Base-by-base conservation (phyloP, 2,113 vertebrate species). In the Setophaga petechia region DNA sequence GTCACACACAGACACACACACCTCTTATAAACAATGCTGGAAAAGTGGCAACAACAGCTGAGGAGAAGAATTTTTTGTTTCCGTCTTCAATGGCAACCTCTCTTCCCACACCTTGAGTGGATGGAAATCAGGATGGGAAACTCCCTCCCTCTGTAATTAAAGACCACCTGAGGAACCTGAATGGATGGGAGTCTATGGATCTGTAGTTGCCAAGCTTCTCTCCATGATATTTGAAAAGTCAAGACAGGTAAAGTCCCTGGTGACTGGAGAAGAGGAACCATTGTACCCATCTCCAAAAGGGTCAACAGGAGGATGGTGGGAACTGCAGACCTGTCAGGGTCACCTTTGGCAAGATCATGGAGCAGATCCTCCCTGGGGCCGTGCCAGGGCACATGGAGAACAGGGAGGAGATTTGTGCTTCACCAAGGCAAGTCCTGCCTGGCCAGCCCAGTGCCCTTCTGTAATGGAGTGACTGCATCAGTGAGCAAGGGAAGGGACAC, bases 151-250 rank as follows among this genome's bases (percentile, higher is more conserved):
- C 52, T 58, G 12, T 49, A 58, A 66, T 6, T 41, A 57, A 66
- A 75, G 20, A 30, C 4, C 52, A 21, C 4, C 43, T 25, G 43
- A 66, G 51, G 35, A 2, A 30, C 35, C 20, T 30, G 30, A 58
- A 12, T 11, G 30, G 22, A 3, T 4, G 2, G 11, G 6, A 41
- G 10, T 41, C 24, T 11, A 5, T 23, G 41, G 28, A 65, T 16
- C 18, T n/a, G 24, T 1, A 15, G 3, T 10, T 24, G 5, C 30
- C 24, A n/a, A 16, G 8, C 5, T 10, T 4, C 23, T 23, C 19
- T 35, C 43, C 43, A 9, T 5, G 20, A 7, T 11, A 66, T 28
- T 49, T 75, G 43, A 20, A 57, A 75, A 49, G 12, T 7, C 35
- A 6, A 20, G 43, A 15, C 19, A 49, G 13, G 21, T 58, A 5